These are phyloP conservation scores for Yponomeuta cagnagella DNA, from an alignment of 2,888 invertebrate species.

Conservation along the genomic window DNA sequence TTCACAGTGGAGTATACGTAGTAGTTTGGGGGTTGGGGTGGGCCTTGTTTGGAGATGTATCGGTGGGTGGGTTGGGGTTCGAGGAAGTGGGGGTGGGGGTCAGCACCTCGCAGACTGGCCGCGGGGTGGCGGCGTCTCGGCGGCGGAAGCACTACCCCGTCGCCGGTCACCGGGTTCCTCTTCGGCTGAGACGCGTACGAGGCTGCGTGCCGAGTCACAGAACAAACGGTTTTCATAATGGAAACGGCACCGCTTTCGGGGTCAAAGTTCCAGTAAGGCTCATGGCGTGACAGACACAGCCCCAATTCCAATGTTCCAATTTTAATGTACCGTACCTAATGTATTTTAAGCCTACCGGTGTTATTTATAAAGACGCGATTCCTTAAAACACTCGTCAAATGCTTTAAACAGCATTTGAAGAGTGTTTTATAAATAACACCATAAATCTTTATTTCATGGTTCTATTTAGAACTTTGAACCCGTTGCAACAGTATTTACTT, in stretches of 20 bases:
- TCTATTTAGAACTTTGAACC: slow-evolving; percentile 5
- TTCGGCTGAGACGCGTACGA: slow-evolving; percentile 55
- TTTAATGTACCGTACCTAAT: neutral
- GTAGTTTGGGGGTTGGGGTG: slow-evolving; percentile 60
- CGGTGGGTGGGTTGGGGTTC: slow-evolving; percentile 60
- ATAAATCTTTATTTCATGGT: neutral
- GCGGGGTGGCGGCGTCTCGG: slow-evolving; percentile 66
- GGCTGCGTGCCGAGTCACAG: slow-evolving; percentile 63
- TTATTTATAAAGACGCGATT: neutral
- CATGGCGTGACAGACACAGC: neutral
- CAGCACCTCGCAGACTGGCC: slow-evolving; percentile 70
- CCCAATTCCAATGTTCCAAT: neutral
- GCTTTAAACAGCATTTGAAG: neutral
- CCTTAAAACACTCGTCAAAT: too few relatives aligned
- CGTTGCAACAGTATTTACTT: neutral
- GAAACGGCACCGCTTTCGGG: slow-evolving; percentile 24
- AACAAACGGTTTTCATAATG: slow-evolving; percentile 64
- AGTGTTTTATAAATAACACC: neutral
- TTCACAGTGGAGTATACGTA: slow-evolving; percentile 59
- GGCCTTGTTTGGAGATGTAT: slow-evolving; percentile 58
- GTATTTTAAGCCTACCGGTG: neutral
- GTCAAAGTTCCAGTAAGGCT: slow-evolving; percentile 3
- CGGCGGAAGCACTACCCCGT: slow-evolving; percentile 74
- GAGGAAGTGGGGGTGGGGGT: slow-evolving; percentile 47
- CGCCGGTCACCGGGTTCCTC: slow-evolving; percentile 80